Conservation (phyloP, 2,113 vertebrate species). For the Barbus barbus region DNA sequence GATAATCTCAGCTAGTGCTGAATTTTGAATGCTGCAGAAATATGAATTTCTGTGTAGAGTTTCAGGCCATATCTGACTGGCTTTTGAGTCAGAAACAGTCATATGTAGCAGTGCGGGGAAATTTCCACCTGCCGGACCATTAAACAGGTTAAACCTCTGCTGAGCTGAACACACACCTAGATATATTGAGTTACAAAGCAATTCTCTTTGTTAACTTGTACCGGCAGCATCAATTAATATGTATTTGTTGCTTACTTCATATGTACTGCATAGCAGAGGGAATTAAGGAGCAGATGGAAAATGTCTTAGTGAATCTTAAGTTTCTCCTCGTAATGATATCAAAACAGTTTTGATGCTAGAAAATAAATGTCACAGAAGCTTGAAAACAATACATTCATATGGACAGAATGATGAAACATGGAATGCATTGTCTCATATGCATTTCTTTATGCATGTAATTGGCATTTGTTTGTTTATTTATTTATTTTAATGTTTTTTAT, state of each 20-base stretch:
- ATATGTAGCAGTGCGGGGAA: background rate
- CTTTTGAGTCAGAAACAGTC: background rate
- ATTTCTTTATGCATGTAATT: no score
- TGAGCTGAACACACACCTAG: background rate
- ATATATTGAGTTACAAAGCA: background rate
- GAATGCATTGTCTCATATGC: no score
- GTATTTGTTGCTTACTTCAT: background rate
- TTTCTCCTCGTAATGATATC: background rate
- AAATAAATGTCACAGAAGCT: no score
- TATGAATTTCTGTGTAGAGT: constrained; percentile 2
- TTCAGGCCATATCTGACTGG: background rate
- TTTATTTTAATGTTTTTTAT: no score
- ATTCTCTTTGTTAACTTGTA: constrained; percentile 1
- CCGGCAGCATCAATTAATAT: constrained; percentile 23
- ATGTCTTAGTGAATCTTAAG: background rate
- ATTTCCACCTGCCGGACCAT: background rate
- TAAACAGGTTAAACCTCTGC: background rate
- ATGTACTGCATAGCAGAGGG: constrained; percentile 1
- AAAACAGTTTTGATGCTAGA: background rate
- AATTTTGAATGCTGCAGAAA: constrained; percentile 46
- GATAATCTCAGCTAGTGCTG: constrained; percentile 38
- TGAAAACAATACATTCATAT: background rate
- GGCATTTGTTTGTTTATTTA: no score
- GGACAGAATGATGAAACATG: background rate
- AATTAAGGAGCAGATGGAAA: constrained; percentile 2